Conservation (phyloP, 1,140 invertebrate species). For the Frieseomelitta varia region DNA sequence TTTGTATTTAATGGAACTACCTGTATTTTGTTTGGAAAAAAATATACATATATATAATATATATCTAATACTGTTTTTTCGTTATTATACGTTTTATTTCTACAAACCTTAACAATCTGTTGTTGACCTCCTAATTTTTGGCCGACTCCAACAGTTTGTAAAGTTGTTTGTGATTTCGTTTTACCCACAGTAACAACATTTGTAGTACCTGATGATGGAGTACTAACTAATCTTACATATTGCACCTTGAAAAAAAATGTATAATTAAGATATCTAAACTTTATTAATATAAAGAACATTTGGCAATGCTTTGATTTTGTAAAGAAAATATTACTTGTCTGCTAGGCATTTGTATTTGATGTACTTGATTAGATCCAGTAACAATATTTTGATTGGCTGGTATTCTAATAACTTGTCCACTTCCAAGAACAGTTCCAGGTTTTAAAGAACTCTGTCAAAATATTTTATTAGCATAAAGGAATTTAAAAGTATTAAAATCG, state of each 20-base stretch:
- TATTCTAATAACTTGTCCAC: conserved; percentile 85
- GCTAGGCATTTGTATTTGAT: conserved; percentile 88
- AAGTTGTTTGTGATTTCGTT: conserved; percentile 75
- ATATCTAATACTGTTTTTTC: not conserved
- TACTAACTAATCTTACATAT: conserved; percentile 87
- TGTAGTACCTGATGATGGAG: conserved; percentile 75
- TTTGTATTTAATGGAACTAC: conserved; percentile 78
- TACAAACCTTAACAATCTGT: conserved; percentile 77
- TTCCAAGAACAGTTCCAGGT: conserved; percentile 77
- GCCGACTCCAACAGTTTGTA: conserved; percentile 76
- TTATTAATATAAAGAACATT: not conserved
- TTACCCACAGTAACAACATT: conserved; percentile 80
- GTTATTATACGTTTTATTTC: not conserved
- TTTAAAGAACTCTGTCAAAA: conserved; percentile 77
- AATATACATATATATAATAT: conserved; percentile 6
- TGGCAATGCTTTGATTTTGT: not conserved
- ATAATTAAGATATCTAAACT: not conserved
- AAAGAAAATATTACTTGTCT: conserved; percentile 82
- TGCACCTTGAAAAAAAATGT: conserved; percentile 83
- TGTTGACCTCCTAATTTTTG: conserved; percentile 76
- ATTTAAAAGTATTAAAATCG: not conserved
- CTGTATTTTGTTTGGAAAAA: conserved; percentile 46
- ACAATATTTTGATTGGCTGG: conserved; percentile 82
- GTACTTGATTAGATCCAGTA: conserved; percentile 83
- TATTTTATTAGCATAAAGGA: not conserved